Conservation (phyloP, 1,140 invertebrate genomes). For the Drusus annulatus region DNA sequence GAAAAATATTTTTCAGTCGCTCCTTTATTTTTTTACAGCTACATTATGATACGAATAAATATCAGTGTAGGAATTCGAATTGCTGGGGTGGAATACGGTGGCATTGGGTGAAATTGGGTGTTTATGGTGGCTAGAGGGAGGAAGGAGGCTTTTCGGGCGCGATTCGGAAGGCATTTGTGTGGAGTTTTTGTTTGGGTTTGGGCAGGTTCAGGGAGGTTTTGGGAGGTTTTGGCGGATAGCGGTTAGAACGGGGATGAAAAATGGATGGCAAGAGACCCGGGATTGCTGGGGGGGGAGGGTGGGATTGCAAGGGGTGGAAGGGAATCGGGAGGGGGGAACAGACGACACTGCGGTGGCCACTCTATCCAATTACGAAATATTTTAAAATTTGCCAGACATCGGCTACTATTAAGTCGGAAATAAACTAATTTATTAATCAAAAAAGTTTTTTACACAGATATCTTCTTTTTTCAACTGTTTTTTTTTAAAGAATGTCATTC, state of each 20-base stretch:
- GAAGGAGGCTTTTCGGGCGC: background rate
- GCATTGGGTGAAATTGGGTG: background rate
- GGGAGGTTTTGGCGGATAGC: background rate
- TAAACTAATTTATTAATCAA: no score
- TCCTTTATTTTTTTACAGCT: constrained; percentile 26
- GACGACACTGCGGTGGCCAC: constrained; percentile 22
- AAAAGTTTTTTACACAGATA: no score
- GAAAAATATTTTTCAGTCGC: constrained; percentile 20
- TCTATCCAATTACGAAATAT: constrained; percentile 35
- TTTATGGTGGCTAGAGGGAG: no score
- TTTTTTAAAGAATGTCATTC: no score
- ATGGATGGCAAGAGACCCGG: constrained; percentile 5
- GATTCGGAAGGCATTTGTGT: background rate
- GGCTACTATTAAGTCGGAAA: background rate
- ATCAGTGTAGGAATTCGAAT: constrained; percentile 21
- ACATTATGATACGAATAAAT: constrained; percentile 35
- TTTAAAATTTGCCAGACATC: constrained; percentile 2
- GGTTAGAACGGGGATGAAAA: background rate
- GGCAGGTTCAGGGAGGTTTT: no score
- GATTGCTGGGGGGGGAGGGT: background rate
- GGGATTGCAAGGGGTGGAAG: background rate
- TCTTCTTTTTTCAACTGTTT: no score
- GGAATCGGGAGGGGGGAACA: background rate
- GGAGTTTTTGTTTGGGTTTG: no score
- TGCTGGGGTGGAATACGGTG: background rate